Percentiles rank a stretch among this genome's conserved stretches.
Evolutionary conservation across 2,113 vertebrate genomes (phyloP).

Genomic region (Ceyx margarethae): DNA sequence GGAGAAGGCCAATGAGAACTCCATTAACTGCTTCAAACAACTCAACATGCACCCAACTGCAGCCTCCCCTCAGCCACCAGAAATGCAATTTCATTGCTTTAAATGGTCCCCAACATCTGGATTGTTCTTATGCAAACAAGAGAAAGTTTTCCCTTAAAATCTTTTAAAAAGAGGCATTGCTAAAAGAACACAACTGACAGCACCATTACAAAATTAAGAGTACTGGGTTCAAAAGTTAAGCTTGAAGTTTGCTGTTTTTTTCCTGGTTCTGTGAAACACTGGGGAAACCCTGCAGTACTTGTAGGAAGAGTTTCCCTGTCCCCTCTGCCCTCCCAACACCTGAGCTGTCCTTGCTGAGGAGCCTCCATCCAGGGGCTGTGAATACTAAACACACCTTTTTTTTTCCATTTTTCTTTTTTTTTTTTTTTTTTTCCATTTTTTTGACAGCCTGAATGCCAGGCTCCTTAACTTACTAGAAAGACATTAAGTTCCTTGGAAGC

Average conservation of each 20-base stretch:
- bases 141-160: slow-evolving; percentile 69
- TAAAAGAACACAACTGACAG: slow-evolving; percentile 88
- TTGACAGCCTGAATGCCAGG: slow-evolving; percentile 83
- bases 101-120: slow-evolving; percentile 79
- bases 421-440: background rate
- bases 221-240: slow-evolving; percentile 82
- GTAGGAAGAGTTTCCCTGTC: slow-evolving; percentile 50
- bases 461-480: slow-evolving; percentile 74
- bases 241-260: slow-evolving; percentile 23
- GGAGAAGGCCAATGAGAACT: slow-evolving; percentile 45
- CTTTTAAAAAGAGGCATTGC: slow-evolving; percentile 76
- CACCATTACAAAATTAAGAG: slow-evolving; percentile 90
- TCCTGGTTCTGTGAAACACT: slow-evolving; percentile 65
- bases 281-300: slow-evolving; percentile 75
- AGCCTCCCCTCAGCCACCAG: slow-evolving; percentile 40
- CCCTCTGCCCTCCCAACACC: slow-evolving; percentile 69
- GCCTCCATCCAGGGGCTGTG: slow-evolving; percentile 84
- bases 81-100: slow-evolving; percentile 57
- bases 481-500: slow-evolving; percentile 76
- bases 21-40: slow-evolving; percentile 28
- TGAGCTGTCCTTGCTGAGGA: slow-evolving; percentile 74
- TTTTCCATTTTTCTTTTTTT: background rate
- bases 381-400: slow-evolving; percentile 73
- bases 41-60: slow-evolving; percentile 60
- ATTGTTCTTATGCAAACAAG: slow-evolving; percentile 68